Conservation (phyloP, 2,888 invertebrate species). For the Hipparchia sbordonii region DNA sequence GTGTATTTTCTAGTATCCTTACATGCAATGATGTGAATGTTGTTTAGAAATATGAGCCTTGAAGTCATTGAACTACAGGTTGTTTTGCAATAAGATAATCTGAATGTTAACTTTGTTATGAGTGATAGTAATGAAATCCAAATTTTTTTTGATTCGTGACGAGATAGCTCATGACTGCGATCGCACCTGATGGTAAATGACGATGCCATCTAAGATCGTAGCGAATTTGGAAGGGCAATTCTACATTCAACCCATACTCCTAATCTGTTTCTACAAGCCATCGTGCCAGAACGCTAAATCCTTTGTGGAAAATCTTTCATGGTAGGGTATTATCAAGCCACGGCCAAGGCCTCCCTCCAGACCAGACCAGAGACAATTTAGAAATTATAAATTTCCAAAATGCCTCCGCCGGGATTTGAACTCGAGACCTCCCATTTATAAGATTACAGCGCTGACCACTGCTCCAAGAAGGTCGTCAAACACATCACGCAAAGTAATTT, state of each 20-base stretch:
- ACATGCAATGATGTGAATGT: background rate
- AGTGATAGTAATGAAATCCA: background rate
- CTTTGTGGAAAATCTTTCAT: background rate
- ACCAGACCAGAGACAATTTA: background rate
- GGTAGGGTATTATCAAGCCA: background rate
- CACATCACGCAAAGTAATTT: constrained; percentile 12
- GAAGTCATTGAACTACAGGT: background rate
- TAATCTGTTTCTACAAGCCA: too few species aligned
- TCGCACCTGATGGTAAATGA: too few species aligned
- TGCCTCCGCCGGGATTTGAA: background rate
- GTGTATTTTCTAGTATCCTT: too few species aligned
- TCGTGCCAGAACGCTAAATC: background rate
- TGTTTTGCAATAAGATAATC: background rate
- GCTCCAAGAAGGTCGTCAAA: too few species aligned
- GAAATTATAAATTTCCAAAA: background rate
- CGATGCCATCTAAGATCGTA: too few species aligned
- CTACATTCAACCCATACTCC: too few species aligned
- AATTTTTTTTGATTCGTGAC: too few species aligned
- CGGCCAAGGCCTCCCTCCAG: background rate
- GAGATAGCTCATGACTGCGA: too few species aligned
- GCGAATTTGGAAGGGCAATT: too few species aligned
- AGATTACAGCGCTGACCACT: too few species aligned
- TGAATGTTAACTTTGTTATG: background rate
- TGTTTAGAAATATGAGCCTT: background rate
- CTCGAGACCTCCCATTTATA: background rate